Evolutionary conservation across 2,797 vertebrate species (phyloP).

Genomic region (Oryzias dopingdopingensis): DNA sequence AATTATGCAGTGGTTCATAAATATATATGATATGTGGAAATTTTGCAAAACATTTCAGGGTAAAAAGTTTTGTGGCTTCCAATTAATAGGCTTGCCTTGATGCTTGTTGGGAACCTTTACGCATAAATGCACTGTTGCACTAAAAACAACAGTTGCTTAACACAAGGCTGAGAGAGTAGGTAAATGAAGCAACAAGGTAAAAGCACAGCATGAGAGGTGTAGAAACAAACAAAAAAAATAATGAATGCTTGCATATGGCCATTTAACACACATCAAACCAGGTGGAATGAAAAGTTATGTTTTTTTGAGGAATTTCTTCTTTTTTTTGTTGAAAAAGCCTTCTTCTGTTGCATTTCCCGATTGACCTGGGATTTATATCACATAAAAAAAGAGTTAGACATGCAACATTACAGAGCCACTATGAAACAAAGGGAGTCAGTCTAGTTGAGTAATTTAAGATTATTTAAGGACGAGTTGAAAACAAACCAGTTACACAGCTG

Average conservation of each 20-base stretch:
- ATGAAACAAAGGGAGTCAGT: constrained; percentile 45
- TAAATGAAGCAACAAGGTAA: constrained; percentile 22
- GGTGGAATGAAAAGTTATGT: constrained; percentile 48
- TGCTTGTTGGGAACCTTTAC: constrained; percentile 14
- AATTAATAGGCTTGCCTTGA: constrained; percentile 4
- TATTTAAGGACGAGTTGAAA: constrained; percentile 22
- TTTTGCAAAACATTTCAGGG: constrained; percentile 14
- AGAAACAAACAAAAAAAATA: constrained; percentile 20
- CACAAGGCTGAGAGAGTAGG: constrained; percentile 13
- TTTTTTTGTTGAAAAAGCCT: constrained; percentile 34
- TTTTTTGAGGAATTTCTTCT: constrained; percentile 35
- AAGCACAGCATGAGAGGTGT: constrained; percentile 6
- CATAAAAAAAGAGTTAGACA: constrained; percentile 46
- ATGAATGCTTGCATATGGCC: constrained; percentile 24
- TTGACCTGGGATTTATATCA: constrained; percentile 44
- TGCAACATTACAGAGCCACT: constrained; percentile 27
- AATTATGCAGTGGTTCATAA: constrained; percentile 24
- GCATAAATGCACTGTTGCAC: constrained; percentile 18
- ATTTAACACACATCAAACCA: constrained; percentile 22
- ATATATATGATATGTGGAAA: constrained; percentile 31
- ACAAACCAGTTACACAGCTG: constrained; percentile 12
- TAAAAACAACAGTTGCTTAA: constrained; percentile 26
- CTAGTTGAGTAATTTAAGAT: constrained; percentile 33
- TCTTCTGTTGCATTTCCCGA: constrained; percentile 33
- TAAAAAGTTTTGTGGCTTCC: constrained; percentile 1